Conservation (phyloP, 2,888 invertebrate genomes). For the Lymantria dispar region DNA sequence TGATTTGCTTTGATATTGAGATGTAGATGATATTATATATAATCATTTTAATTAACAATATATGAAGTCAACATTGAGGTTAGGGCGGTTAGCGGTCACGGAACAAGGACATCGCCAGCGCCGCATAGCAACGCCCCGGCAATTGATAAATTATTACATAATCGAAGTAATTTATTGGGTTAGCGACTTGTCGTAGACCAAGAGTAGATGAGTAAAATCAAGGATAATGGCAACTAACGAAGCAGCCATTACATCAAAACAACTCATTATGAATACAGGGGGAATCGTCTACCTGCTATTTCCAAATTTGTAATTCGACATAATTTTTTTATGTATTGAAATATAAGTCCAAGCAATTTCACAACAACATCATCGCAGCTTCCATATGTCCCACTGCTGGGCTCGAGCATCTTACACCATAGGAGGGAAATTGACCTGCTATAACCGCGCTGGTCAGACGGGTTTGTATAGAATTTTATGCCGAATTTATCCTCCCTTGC, state of each 20-base stretch:
- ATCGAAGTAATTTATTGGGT: background rate
- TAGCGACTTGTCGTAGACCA: constrained; percentile 8
- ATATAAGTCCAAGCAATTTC: too few relatives aligned
- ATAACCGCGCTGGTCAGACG: too few relatives aligned
- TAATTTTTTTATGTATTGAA: too few relatives aligned
- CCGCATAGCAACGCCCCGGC: constrained; percentile 19
- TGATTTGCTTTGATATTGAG: too few relatives aligned
- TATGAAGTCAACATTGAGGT: background rate
- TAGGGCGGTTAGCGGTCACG: background rate
- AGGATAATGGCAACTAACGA: constrained; percentile 27
- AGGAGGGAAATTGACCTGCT: too few relatives aligned
- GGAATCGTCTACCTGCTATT: too few relatives aligned
- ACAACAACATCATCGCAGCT: too few relatives aligned
- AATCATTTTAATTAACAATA: background rate
- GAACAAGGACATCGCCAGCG: background rate
- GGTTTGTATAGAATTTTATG: too few relatives aligned
- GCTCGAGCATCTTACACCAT: too few relatives aligned
- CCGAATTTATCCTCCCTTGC: too few relatives aligned
- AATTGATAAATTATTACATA: constrained; percentile 17
- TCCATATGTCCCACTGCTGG: too few relatives aligned
- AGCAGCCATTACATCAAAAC: constrained; percentile 13
- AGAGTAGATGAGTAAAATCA: constrained; percentile 10
- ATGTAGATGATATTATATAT: background rate
- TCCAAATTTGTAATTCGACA: too few relatives aligned
- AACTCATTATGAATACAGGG: constrained; percentile 7